Percentiles rank a stretch among this genome's conserved stretches.
Evolutionary conservation across 2,888 invertebrate species (phyloP).

Genomic region (Chloroclystis v-ata): DNA sequence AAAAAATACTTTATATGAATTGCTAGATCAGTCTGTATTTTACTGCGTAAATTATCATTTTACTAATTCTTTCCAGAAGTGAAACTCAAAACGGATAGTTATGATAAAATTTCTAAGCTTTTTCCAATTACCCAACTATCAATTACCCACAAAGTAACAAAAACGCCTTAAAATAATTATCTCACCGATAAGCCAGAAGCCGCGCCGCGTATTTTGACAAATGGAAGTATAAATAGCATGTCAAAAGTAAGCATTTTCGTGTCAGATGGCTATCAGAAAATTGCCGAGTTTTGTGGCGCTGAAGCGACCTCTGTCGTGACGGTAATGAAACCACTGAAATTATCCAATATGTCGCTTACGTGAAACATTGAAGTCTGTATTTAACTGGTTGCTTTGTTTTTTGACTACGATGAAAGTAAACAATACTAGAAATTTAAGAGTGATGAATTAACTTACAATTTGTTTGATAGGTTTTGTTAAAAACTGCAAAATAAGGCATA

Average conservation of each 20-base stretch:
- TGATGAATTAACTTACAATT: no score
- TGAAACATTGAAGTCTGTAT: not conserved
- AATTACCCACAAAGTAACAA: no score
- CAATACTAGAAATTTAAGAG: no score
- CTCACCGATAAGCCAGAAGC: constrained; percentile 23
- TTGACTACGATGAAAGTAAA: constrained; percentile 14
- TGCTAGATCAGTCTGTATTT: no score
- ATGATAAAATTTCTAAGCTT: no score
- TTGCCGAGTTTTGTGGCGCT: constrained; percentile 66
- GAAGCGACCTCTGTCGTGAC: constrained; percentile 54
- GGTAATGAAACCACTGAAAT: constrained; percentile 43
- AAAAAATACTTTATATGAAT: no score
- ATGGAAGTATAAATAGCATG: constrained; percentile 72
- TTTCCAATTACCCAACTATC: no score
- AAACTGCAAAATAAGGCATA: no score
- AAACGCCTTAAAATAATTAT: constrained; percentile 26
- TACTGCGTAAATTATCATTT: no score
- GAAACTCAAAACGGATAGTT: no score
- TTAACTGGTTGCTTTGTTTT: constrained; percentile 7
- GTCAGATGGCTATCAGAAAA: constrained; percentile 73
- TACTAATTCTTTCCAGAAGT: no score
- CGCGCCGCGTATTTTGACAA: constrained; percentile 51
- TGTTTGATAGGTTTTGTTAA: no score
- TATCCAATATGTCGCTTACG: constrained; percentile 25
- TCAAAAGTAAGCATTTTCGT: constrained; percentile 67